Percentiles rank a stretch among this genome's conserved stretches.
Evolutionary conservation across 2,888 invertebrate genomes (phyloP).

Genomic region (Scaptomyza tumidula): DNA sequence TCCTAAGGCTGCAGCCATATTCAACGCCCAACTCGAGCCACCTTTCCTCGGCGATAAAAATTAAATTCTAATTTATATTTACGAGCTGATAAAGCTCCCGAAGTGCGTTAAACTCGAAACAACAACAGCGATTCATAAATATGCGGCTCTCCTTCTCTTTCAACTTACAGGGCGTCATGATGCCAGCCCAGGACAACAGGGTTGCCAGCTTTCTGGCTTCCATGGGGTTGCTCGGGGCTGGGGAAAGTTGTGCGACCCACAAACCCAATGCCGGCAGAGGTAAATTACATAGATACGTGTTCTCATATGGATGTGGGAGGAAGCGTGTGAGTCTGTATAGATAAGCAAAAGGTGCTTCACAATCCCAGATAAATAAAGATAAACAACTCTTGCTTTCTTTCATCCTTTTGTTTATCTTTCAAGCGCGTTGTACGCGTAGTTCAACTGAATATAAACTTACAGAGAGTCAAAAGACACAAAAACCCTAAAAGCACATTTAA

Average conservation of each 20-base stretch:
- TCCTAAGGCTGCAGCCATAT: constrained; percentile 48
- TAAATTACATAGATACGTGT: constrained; percentile 48
- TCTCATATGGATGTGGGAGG: constrained; percentile 5
- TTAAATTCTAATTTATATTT: constrained; percentile 80
- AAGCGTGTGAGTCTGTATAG: constrained; percentile 51
- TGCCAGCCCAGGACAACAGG: constrained; percentile 4
- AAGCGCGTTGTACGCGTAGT: constrained; percentile 21
- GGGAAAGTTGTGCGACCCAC: constrained; percentile 60
- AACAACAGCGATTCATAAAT: constrained; percentile 71
- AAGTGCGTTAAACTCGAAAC: constrained; percentile 71
- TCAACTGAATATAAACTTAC: constrained; percentile 30
- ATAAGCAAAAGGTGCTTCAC: constrained; percentile 61
- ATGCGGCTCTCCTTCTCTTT: constrained; percentile 42
- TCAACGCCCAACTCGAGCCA: constrained; percentile 22
- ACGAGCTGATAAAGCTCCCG: constrained; percentile 78
- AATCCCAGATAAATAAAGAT: constrained; percentile 12
- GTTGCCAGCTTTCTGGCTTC: constrained; percentile 23
- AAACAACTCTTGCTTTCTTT: constrained; percentile 6
- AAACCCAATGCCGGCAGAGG: constrained; percentile 47
- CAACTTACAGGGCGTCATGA: constrained; percentile 23
- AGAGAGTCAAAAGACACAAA: constrained; percentile 24
- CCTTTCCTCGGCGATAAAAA: constrained; percentile 70
- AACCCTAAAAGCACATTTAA: constrained; percentile 12
- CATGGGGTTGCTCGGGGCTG: constrained; percentile 19
- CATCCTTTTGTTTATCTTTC: constrained; percentile 29